Evolutionary conservation across 2,888 invertebrate species (phyloP).

Genomic region (Tetramorium bicarinatum): DNA sequence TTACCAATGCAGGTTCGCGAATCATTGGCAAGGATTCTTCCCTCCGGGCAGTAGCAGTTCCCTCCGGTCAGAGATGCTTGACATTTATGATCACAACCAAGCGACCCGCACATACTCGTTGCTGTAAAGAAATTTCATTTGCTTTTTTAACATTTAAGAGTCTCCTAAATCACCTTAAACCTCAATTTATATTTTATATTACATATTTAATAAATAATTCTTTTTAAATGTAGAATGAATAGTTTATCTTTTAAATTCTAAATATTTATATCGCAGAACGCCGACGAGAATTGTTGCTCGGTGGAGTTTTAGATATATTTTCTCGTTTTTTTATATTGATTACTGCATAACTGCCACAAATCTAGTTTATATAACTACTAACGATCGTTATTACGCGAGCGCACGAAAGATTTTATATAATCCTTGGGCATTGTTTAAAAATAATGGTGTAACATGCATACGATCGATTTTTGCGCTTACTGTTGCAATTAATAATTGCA

Average conservation of each 20-base stretch:
- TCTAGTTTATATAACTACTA: not conserved
- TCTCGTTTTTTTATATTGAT: not conserved
- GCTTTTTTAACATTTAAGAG: not conserved
- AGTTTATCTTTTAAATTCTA: not conserved
- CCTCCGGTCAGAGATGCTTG: slow-evolving; percentile 96
- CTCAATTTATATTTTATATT: not conserved
- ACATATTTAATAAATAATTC: not conserved
- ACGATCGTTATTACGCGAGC: not conserved
- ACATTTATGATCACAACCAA: slow-evolving; percentile 97
- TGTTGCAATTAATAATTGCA: not conserved
- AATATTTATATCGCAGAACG: not conserved
- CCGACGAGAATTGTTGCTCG: not conserved
- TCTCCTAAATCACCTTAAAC: not conserved
- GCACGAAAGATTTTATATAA: not conserved
- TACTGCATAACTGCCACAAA: not conserved
- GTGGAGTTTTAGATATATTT: not conserved
- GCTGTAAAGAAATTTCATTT: slow-evolving; percentile 87
- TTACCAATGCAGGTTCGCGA: slow-evolving; percentile 94
- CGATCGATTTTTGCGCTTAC: not conserved
- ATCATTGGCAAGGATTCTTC: slow-evolving; percentile 93
- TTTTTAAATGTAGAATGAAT: not conserved
- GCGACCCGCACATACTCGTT: slow-evolving; percentile 92
- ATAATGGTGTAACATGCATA: not conserved
- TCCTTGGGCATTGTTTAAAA: not conserved
- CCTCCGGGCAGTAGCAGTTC: slow-evolving; percentile 95